Conservation (phyloP, 2,888 invertebrate species). For the Acheta domesticus region DNA sequence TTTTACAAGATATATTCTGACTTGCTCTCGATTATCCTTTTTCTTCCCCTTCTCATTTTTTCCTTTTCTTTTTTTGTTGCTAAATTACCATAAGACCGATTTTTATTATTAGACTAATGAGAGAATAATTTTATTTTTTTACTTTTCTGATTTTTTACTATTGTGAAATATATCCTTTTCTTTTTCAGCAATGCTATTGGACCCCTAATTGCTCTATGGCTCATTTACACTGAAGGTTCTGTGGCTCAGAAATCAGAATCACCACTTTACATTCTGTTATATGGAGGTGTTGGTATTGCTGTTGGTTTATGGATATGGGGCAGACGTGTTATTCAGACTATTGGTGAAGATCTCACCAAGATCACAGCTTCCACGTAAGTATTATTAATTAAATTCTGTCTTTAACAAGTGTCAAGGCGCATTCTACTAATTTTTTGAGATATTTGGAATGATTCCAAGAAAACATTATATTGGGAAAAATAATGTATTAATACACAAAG, state of each 20-base stretch:
- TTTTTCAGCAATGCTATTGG: constrained; percentile 85
- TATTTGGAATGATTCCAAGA: too few relatives aligned
- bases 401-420: too few relatives aligned
- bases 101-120: too few relatives aligned
- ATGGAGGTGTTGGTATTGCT: constrained; percentile 94
- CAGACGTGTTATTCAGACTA: constrained; percentile 90
- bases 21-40: too few relatives aligned
- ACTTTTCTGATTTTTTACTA: background rate
- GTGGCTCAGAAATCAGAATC: constrained; percentile 82
- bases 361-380: constrained; percentile 94
- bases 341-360: constrained; percentile 94
- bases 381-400: constrained; percentile 21
- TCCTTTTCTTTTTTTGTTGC: background rate
- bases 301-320: constrained; percentile 96
- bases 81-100: too few relatives aligned
- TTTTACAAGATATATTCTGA: too few relatives aligned
- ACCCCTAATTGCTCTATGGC: constrained; percentile 90
- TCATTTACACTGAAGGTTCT: constrained; percentile 81
- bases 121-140: background rate
- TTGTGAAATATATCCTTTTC: background rate
- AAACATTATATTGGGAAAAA: too few relatives aligned
- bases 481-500: too few relatives aligned
- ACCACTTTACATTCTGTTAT: constrained; percentile 85
- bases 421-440: too few relatives aligned
- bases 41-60: too few relatives aligned